Evolutionary conservation across 2,888 invertebrate genomes (phyloP).

Genomic region (Heliconius ethilla): DNA sequence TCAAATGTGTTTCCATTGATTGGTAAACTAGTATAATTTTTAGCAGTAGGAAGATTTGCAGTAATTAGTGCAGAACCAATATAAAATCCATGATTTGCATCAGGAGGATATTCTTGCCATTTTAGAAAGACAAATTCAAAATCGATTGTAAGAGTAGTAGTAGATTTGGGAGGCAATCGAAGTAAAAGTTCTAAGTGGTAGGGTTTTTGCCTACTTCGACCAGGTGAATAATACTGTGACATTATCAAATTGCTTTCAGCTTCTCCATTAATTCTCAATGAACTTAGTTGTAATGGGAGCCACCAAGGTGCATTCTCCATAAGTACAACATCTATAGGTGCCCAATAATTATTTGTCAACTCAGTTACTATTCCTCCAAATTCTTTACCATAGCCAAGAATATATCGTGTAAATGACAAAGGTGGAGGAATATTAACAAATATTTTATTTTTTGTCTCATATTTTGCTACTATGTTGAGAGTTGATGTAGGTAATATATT

Average conservation of each 20-base stretch:
- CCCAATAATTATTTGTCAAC: constrained; percentile 90
- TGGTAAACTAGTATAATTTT: constrained; percentile 90
- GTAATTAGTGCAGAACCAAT: constrained; percentile 94
- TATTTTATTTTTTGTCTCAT: constrained; percentile 74
- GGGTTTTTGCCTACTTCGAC: constrained; percentile 90
- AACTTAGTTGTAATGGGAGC: constrained; percentile 94
- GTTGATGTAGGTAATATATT: constrained; percentile 83
- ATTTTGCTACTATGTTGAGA: constrained; percentile 86
- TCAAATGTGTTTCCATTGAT: constrained; percentile 86
- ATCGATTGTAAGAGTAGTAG: constrained; percentile 91
- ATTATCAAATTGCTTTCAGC: constrained; percentile 81
- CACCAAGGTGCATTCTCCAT: constrained; percentile 96
- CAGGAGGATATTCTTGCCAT: constrained; percentile 99
- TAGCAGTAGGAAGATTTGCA: constrained; percentile 88
- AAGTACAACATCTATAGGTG: constrained; percentile 88
- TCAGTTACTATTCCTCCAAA: constrained; percentile 94
- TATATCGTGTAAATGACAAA: constrained; percentile 88
- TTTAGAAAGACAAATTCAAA: constrained; percentile 98
- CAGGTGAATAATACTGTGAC: constrained; percentile 85
- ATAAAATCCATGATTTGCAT: constrained; percentile 99
- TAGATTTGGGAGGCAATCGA: constrained; percentile 89
- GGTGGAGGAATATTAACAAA: constrained; percentile 83
- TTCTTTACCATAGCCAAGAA: constrained; percentile 95
- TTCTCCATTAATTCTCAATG: constrained; percentile 86
- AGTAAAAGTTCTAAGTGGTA: constrained; percentile 94